These are phyloP conservation scores for Channa striata DNA, from an alignment of 2,797 vertebrate genomes.

Conservation along the genomic window DNA sequence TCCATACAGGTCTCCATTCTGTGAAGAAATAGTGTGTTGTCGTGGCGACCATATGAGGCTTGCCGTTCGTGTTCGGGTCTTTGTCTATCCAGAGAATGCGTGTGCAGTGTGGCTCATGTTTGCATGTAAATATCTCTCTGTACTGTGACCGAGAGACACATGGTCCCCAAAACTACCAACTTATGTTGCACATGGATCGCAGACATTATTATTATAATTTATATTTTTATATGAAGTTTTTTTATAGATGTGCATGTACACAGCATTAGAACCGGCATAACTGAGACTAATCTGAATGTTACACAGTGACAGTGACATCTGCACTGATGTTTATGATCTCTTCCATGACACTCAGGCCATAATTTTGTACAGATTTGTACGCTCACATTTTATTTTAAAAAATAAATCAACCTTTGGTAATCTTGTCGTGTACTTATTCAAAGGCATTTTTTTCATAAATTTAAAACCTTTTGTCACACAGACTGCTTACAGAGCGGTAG, in stretches of 20 bases:
- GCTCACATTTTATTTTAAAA: slow-evolving; percentile 61
- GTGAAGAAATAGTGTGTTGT: slow-evolving; percentile 95
- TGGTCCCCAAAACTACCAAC: neutral
- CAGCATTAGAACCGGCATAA: neutral
- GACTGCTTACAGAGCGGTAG: no score
- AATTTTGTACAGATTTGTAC: slow-evolving; percentile 46
- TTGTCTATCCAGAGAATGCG: slow-evolving; percentile 91
- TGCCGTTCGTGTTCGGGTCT: slow-evolving; percentile 93
- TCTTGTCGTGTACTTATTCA: neutral
- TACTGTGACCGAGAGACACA: slow-evolving; percentile 83
- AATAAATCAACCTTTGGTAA: slow-evolving; percentile 61
- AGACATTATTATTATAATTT: neutral
- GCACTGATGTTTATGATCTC: neutral
- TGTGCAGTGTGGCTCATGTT: slow-evolving; percentile 99
- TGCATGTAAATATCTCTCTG: slow-evolving; percentile 96
- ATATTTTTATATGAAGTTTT: neutral
- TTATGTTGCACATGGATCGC: neutral
- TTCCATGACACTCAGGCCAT: slow-evolving; percentile 10
- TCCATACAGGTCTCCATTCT: slow-evolving; percentile 92
- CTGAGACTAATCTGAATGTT: neutral
- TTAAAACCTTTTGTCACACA: no score
- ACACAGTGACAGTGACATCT: neutral
- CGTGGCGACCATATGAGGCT: slow-evolving; percentile 95
- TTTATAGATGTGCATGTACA: neutral
- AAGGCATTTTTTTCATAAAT: no score